Conservation (phyloP, 2,113 vertebrate genomes). For the Oreocharis arfaki region DNA sequence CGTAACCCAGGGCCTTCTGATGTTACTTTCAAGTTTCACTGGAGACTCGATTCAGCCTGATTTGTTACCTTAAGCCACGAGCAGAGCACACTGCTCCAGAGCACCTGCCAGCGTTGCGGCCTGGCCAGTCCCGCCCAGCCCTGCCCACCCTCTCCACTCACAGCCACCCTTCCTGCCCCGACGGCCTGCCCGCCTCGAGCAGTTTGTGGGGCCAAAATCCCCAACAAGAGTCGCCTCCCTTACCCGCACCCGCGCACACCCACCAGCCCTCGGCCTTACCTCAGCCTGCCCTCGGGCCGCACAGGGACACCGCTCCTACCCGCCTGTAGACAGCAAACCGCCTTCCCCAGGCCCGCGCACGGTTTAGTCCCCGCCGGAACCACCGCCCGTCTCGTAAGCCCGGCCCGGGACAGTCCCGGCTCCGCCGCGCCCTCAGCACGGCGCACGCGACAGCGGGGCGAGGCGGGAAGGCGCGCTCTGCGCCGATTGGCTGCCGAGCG, state of each 20-base stretch:
- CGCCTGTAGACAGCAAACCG: rapidly evolving
- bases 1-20: rapidly evolving
- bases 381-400: rapidly evolving
- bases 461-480: background rate
- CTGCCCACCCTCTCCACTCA: rapidly evolving
- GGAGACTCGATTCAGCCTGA: rapidly evolving
- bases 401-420: rapidly evolving
- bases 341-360: background rate
- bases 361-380: rapidly evolving
- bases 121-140: background rate
- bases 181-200: rapidly evolving
- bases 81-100: rapidly evolving
- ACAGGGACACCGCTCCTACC: rapidly evolving
- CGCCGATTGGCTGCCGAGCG: background rate
- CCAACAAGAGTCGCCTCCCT: rapidly evolving
- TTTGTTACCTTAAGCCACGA: rapidly evolving
- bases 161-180: rapidly evolving
- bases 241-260: background rate
- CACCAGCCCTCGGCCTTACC: background rate
- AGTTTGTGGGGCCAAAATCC: rapidly evolving
- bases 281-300: background rate
- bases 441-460: background rate
- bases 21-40: rapidly evolving
- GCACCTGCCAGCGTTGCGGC: rapidly evolving
- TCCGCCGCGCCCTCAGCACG: background rate